Conservation (phyloP, 2,113 vertebrate species). For the Indicator indicator region DNA sequence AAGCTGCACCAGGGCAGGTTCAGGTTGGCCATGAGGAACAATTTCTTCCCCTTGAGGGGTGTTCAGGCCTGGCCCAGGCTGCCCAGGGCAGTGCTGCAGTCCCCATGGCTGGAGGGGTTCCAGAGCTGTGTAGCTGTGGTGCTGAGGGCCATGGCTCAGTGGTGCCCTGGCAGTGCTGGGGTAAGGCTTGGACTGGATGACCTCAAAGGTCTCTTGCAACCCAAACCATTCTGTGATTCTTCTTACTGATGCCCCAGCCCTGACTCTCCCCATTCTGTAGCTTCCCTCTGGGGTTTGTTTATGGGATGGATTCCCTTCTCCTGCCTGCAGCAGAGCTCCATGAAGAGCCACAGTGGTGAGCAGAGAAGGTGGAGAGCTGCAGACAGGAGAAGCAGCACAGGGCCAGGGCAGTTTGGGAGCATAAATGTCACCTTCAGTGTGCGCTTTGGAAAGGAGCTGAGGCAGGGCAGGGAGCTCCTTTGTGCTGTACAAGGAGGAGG, state of each 20-base stretch:
- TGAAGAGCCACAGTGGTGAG: neutral
- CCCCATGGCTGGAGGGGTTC: neutral
- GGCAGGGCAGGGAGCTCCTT: neutral
- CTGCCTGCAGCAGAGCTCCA: neutral
- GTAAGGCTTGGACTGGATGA: neutral
- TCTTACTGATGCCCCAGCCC: neutral
- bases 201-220: neutral
- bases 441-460: neutral
- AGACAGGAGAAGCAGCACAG: neutral
- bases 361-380: neutral
- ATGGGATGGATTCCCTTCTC: neutral
- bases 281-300: neutral
- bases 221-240: neutral
- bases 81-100: neutral
- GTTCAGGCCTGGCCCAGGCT: neutral
- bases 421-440: neutral
- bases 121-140: neutral
- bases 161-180: neutral
- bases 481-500: neutral
- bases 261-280: neutral
- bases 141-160: neutral
- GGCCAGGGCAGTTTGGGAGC: neutral
- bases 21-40: neutral
- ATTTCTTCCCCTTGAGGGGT: neutral
- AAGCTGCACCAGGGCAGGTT: neutral